A percentile compares a stretch with the other conserved stretches of the same genome.
Conservation (phyloP, 2,888 invertebrate genomes). For the Tetragonula carbonaria region DNA sequence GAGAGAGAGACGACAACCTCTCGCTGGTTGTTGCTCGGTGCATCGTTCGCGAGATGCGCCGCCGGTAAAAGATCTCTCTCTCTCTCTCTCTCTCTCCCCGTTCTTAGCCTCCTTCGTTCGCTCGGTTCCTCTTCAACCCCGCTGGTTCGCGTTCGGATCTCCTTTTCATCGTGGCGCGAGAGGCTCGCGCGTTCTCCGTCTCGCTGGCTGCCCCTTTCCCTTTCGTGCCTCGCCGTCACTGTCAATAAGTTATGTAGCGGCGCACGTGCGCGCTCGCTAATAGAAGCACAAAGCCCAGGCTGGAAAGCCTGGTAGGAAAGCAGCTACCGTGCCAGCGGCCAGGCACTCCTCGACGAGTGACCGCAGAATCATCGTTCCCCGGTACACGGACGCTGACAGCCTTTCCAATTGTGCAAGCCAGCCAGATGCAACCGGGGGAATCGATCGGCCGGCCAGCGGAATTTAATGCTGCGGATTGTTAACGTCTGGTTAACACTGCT, state of each 20-base stretch:
- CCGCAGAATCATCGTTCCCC: slow-evolving; percentile 68
- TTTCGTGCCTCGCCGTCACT: slow-evolving; percentile 62
- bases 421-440: slow-evolving; percentile 56
- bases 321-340: slow-evolving; percentile 54
- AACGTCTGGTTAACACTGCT: slow-evolving; percentile 62
- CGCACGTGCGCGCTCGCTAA: slow-evolving; percentile 68
- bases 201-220: slow-evolving; percentile 51
- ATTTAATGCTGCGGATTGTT: slow-evolving; percentile 60
- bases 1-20: neutral
- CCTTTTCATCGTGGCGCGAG: slow-evolving; percentile 3
- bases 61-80: slow-evolving; percentile 24
- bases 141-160: neutral
- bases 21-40: slow-evolving; percentile 16
- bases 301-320: slow-evolving; percentile 61
- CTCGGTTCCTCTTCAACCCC: neutral
- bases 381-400: slow-evolving; percentile 61
- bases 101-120: neutral
- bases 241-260: slow-evolving; percentile 69
- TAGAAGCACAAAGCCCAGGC: slow-evolving; percentile 58
- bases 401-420: slow-evolving; percentile 68
- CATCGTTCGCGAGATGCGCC: slow-evolving; percentile 29
- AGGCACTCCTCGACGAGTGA: slow-evolving; percentile 48
- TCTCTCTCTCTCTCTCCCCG: neutral
- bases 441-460: slow-evolving; percentile 47
- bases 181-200: slow-evolving; percentile 17